Percentiles rank a stretch among this genome's conserved stretches.
These are phyloP conservation scores for Glossosoma conforme DNA, from an alignment of 1,140 invertebrate genomes.

Conservation along the genomic window DNA sequence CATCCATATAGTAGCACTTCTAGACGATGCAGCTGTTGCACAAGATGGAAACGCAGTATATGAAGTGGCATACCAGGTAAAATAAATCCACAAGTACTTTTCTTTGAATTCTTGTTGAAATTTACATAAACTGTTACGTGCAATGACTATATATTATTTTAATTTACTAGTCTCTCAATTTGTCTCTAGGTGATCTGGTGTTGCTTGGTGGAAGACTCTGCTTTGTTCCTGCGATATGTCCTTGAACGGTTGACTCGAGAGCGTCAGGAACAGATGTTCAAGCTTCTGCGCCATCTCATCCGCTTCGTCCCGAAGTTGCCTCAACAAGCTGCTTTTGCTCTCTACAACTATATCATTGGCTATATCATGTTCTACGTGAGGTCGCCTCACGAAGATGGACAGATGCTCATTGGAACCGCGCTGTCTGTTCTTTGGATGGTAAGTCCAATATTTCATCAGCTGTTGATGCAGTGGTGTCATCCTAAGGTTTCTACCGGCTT, in stretches of 20 bases:
- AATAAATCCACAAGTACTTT: background rate
- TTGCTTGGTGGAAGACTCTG: slow-evolving; percentile 96
- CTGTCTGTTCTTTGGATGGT: slow-evolving; percentile 96
- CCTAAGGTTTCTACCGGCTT: too few relatives aligned
- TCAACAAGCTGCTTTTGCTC: slow-evolving; percentile 95
- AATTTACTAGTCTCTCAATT: background rate
- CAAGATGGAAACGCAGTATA: slow-evolving; percentile 88
- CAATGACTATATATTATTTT: background rate
- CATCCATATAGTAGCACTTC: slow-evolving; percentile 86
- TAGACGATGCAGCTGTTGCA: slow-evolving; percentile 95
- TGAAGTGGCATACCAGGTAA: slow-evolving; percentile 82
- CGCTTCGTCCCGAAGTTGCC: slow-evolving; percentile 90
- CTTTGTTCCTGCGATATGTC: slow-evolving; percentile 92
- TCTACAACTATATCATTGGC: slow-evolving; percentile 99
- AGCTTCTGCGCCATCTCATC: slow-evolving; percentile 86
- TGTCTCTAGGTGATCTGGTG: slow-evolving; percentile 84
- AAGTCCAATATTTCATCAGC: slow-evolving; percentile 32
- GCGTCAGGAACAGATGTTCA: slow-evolving; percentile 93
- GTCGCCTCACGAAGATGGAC: slow-evolving; percentile 88
- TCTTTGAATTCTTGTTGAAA: background rate
- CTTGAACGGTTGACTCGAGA: slow-evolving; percentile 93
- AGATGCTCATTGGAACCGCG: slow-evolving; percentile 89
- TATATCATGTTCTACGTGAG: slow-evolving; percentile 99
- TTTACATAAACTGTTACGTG: background rate
- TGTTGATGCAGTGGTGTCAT: slow-evolving; percentile 20